These are phyloP conservation scores for Silurus aristotelis DNA, from an alignment of 2,797 vertebrate genomes.

Conservation along the genomic window DNA sequence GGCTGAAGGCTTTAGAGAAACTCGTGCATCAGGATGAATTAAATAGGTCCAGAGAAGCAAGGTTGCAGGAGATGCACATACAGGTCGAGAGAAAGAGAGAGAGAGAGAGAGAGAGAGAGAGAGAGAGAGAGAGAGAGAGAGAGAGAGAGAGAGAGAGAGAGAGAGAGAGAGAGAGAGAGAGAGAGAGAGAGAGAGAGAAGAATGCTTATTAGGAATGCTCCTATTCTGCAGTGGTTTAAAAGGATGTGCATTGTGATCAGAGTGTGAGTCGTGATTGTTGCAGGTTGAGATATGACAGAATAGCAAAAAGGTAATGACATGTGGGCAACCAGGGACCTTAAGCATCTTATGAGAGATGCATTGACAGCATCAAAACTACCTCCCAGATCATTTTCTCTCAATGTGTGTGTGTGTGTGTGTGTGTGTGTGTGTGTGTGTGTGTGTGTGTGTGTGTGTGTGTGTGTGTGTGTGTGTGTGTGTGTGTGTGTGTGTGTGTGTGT, in stretches of 20 bases:
- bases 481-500: not conserved
- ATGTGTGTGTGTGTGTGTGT: no score
- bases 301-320: not conserved
- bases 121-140: no score
- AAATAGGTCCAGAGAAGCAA: not conserved
- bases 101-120: not conserved
- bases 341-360: not conserved
- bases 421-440: no score
- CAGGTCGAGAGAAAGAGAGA: not conserved
- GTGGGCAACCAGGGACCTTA: no score
- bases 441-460: no score
- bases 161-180: no score
- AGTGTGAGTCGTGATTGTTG: not conserved
- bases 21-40: slow-evolving; percentile 2
- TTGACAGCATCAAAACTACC: not conserved
- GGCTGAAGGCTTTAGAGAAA: not conserved
- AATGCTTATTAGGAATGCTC: not conserved
- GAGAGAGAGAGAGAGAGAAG: not conserved
- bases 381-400: not conserved
- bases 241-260: not conserved
- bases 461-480: no score
- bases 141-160: not conserved
- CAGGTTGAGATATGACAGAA: not conserved
- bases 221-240: not conserved
- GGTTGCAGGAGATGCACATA: not conserved